phyloP scores from a whole-genome alignment of 2,888 invertebrate species.

The Mycalesis mineus region DNA sequence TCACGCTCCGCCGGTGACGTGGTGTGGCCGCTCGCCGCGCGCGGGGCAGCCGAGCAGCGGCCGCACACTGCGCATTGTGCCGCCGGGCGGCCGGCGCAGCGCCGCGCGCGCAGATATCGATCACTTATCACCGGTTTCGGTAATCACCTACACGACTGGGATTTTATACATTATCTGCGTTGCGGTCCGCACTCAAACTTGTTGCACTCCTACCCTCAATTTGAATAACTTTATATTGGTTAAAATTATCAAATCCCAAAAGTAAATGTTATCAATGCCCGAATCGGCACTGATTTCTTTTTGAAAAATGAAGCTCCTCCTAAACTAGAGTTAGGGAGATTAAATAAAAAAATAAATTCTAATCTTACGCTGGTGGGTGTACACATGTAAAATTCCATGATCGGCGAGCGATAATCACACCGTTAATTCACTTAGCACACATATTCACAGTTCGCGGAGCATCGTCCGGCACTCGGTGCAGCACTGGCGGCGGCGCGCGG shows the following conservation, averaged over 20 bases:
- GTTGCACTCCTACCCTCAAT: slow-evolving; percentile 2
- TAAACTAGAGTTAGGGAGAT: slow-evolving; percentile 8
- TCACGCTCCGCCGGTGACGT: slow-evolving; percentile 62
- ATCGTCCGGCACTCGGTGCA: slow-evolving; percentile 51
- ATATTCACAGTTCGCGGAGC: slow-evolving; percentile 60
- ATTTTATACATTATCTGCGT: not conserved
- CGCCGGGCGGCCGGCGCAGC: slow-evolving; percentile 35
- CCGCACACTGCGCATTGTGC: slow-evolving; percentile 41
- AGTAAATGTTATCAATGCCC: not conserved
- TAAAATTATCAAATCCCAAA: too few relatives aligned
- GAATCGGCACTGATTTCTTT: not conserved
- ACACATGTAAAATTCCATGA: slow-evolving; percentile 60
- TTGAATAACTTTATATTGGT: not conserved
- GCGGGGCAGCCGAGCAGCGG: slow-evolving; percentile 15
- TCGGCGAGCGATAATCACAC: slow-evolving; percentile 58
- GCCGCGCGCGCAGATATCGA: slow-evolving; percentile 31
- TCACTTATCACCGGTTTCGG: slow-evolving; percentile 23
- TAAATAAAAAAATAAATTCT: slow-evolving; percentile 43
- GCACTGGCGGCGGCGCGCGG: slow-evolving; percentile 62
- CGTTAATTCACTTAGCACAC: slow-evolving; percentile 66
- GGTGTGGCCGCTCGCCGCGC: slow-evolving; percentile 51
- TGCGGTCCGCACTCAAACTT: not conserved
- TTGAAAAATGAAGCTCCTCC: not conserved
- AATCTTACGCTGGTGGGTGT: slow-evolving; percentile 62
- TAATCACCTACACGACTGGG: not conserved